phyloP scores from a whole-genome alignment of 2,888 invertebrate genomes.

The Eretmocerus hayati region DNA sequence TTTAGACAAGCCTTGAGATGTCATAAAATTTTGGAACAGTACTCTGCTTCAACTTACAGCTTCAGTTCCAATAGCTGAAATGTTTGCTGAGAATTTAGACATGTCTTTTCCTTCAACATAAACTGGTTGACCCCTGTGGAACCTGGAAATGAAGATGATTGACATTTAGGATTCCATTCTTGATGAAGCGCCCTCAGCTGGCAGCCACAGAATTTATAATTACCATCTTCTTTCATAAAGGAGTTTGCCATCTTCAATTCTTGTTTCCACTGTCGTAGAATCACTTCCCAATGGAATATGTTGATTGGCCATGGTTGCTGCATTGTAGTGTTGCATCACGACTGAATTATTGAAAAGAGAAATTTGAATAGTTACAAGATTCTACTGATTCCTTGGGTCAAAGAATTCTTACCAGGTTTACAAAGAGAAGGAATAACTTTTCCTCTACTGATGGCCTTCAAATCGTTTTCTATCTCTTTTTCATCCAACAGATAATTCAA shows the following conservation, averaged over 20 bases:
- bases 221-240: slow-evolving; percentile 88
- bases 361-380: neutral
- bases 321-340: slow-evolving; percentile 23
- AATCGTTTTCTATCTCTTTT: slow-evolving; percentile 78
- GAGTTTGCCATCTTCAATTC: slow-evolving; percentile 91
- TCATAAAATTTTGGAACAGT: slow-evolving; percentile 1
- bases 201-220: no score
- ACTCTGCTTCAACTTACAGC: slow-evolving; percentile 62
- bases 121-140: slow-evolving; percentile 87
- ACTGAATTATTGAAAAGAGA: slow-evolving; percentile 9
- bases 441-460: slow-evolving; percentile 69
- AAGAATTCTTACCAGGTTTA: slow-evolving; percentile 47
- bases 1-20: neutral
- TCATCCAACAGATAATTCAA: slow-evolving; percentile 85
- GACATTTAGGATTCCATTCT: neutral
- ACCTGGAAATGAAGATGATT: slow-evolving; percentile 48
- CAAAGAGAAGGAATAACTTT: slow-evolving; percentile 51
- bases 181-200: no score
- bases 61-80: slow-evolving; percentile 85
- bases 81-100: slow-evolving; percentile 78
- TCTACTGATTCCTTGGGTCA: no score
- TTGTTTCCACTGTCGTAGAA: slow-evolving; percentile 63
- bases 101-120: slow-evolving; percentile 84
- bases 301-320: slow-evolving; percentile 32
- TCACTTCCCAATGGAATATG: slow-evolving; percentile 44